phyloP scores from a whole-genome alignment of 2,113 vertebrate genomes.

The human (Homo sapiens) region GRCh38 chr13:33857001-33857500 shows the following conservation, averaged over 20 bases:
- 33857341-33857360: background rate
- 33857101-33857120: background rate
- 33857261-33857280: background rate
- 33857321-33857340: background rate
- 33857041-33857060: background rate
- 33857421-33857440: background rate
- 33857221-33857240: background rate
- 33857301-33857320: background rate
- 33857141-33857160: conserved; percentile 2
- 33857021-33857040: background rate
- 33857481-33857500: background rate
- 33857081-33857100: background rate
- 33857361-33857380: background rate
- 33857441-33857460: background rate
- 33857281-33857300: background rate
- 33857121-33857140: conserved; percentile 1
- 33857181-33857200: background rate
- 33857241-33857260: background rate
- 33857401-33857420: background rate
- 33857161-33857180: background rate
- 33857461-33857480: background rate
- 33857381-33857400: background rate
- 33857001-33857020: conserved; percentile 12
- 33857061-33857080: background rate
- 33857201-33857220: background rate